Base-by-base conservation (phyloP, 2,113 vertebrate species). In the Opisthocomus hoazin region DNA sequence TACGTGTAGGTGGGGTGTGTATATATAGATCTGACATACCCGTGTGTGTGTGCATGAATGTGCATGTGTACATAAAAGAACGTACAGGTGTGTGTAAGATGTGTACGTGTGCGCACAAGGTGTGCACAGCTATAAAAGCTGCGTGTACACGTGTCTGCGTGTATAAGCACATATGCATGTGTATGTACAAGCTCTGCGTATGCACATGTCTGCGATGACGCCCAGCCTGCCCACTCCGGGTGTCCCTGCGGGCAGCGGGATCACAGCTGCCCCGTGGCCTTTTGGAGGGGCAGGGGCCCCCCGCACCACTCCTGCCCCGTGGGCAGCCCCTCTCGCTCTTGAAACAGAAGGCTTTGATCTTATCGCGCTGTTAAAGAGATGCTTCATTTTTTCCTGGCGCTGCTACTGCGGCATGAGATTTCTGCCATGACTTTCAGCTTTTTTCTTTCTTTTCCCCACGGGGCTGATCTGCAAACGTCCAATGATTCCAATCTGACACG, bases 221-320 rank as follows among this genome's bases (percentile, higher is more conserved):
- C 45, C 45, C 45, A 17, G 43, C 14, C 43, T 45, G 43, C 14
- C 11, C 14, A 16, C 43, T 17, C 45, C 14, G 14, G 45, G 45
- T 15, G 45, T 15, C 45, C 15, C 45, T 45, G 45, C 45, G 8
- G 45, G 45, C 45, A n/a, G n/a, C n/a, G n/a, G n/a, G n/a, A n/a
- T n/a, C n/a, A n/a, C n/a, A n/a, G 16, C 45, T 45, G 45, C 45
- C 45, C 45, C 41, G 15, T 11, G 41, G 41, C 41, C 41, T 43
- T 43, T 15, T 11, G 41, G 41, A 43, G 41, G 41, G 15, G 41
- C 41, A 11, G 41, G 41, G n/a, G n/a, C n/a, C n/a, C n/a, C n/a
- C n/a, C n/a, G n/a, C n/a, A n/a, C n/a, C n/a, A n/a, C n/a, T n/a
- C 45, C 45, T 7, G 17, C 13, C 13, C 29, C 22, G 1, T 0